Evolutionary conservation across 2,797 vertebrate species (phyloP), one percentile per base, ranked within the genome.

Genomic region (Tinamus major): DNA sequence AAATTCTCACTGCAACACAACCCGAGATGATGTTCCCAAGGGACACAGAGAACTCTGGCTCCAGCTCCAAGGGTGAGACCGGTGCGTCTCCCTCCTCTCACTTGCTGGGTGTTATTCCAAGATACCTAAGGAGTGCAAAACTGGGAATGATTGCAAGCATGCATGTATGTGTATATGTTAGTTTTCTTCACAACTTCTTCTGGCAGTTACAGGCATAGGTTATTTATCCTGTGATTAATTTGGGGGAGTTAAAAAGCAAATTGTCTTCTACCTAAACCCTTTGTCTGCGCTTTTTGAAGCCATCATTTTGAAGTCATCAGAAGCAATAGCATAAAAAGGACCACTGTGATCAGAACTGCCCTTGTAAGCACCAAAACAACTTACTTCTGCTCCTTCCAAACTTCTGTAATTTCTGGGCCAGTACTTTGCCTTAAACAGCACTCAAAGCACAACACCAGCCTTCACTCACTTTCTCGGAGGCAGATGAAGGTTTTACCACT

Each of bases 1-100:
- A 94, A 79, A 88, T 83, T 74, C 71, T 85, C 71, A 27, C 39
- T 75, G 64, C 48, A 64, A 82, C 55, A 59, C 76, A 82, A 70
- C 33, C 20, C 58, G 51, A 35, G 8, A 21, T 33, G 61, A 15
- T 51, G 29, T 70, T 55, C 27, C 48, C 69, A 39, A 62, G 70
- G 64, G 77, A 6, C 42, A 85, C 64, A 44, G 78, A 90, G 48
- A 61, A 58, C 67, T 1, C 2, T 59, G 80, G 39, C 69, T 35
- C 61, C 13, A n/a, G 31, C 55, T 56, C 55, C 31, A 10, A n/a
- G 55, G 31, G 18, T 20, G 31, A 53, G 27, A 12, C 55, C 18
- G 9, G 31, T 20, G 55, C 6, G 10, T 56, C 31, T 56, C 55
- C 55, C 55, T 56, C 31, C 29, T n/a, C 53, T 31, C 15, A 2